These are phyloP conservation scores for Lepisosteus oculatus DNA, from an alignment of 2,113 vertebrate genomes.

Conservation along the genomic window DNA sequence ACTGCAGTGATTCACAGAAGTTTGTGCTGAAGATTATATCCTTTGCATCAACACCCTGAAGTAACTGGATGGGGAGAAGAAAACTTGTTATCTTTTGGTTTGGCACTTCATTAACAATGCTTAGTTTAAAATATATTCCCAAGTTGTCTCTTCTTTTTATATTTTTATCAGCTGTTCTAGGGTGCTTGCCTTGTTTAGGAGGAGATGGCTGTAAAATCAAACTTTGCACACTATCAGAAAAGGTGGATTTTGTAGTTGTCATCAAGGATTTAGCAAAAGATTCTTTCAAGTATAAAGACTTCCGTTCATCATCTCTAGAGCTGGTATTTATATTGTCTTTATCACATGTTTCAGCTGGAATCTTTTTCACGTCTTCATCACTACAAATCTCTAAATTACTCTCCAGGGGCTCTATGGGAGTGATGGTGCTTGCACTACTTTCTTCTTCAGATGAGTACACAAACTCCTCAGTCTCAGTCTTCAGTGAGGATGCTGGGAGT, in stretches of 20 bases:
- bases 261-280: neutral
- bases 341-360: neutral
- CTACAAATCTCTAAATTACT: slow-evolving; percentile 12
- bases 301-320: neutral
- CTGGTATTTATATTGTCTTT: neutral
- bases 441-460: slow-evolving; percentile 13
- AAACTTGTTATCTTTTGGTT: neutral
- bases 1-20: slow-evolving; percentile 21
- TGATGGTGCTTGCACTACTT: slow-evolving; percentile 1
- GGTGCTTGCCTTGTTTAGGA: slow-evolving; percentile 15
- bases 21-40: slow-evolving; percentile 61
- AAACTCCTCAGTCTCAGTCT: neutral
- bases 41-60: slow-evolving; percentile 28
- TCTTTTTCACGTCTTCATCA: slow-evolving; percentile 14
- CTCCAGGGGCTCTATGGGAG: neutral
- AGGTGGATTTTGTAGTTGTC: neutral
- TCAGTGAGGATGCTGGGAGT: no score
- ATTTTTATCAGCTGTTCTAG: neutral
- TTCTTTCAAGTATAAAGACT: neutral
- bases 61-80: slow-evolving; percentile 30
- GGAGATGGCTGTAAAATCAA: slow-evolving; percentile 5
- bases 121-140: neutral
- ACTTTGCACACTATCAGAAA: neutral
- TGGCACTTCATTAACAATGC: neutral
- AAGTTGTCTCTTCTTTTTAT: neutral